A percentile compares a stretch with the other conserved stretches of the same genome.
Conservation (phyloP, 2,888 invertebrate species). For the Euplexia lucipara region DNA sequence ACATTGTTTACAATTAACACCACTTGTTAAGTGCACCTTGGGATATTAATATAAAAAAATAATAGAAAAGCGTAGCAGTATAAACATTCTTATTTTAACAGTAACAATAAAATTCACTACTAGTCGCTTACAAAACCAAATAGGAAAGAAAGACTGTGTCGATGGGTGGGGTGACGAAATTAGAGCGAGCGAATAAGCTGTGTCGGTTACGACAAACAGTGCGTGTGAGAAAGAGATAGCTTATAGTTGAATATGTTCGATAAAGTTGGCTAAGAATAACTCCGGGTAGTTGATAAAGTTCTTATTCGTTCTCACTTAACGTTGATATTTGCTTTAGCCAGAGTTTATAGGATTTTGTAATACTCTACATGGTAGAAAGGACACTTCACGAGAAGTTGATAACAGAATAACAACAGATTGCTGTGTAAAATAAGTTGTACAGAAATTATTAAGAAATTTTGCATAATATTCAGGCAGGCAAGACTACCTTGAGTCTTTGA, state of each 20-base stretch:
- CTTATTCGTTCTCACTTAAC: not conserved
- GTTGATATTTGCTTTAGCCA: constrained; percentile 14
- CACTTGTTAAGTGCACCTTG: constrained; percentile 26
- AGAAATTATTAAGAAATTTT: not conserved
- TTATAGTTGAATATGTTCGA: constrained; percentile 73
- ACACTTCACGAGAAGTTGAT: constrained; percentile 10
- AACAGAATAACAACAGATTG: not conserved
- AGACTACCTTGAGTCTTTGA: not conserved
- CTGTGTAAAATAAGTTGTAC: not conserved
- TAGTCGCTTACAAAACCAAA: constrained; percentile 75
- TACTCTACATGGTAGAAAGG: constrained; percentile 12
- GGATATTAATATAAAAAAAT: constrained; percentile 15
- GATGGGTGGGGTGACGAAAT: constrained; percentile 76
- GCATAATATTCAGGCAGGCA: not conserved
- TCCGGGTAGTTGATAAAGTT: constrained; percentile 25
- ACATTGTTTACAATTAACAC: constrained; percentile 36
- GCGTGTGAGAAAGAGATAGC: constrained; percentile 73
- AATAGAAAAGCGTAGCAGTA: constrained; percentile 21
- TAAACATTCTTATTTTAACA: constrained; percentile 34
- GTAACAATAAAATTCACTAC: constrained; percentile 63
- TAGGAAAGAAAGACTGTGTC: constrained; percentile 72
- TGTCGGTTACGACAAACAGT: constrained; percentile 29
- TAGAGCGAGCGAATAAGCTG: constrained; percentile 69
- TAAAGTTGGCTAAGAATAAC: constrained; percentile 58
- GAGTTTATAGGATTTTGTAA: constrained; percentile 9